These are phyloP conservation scores for Basileuterus tristriatus DNA, from an alignment of 2,797 vertebrate species.

Conservation along the genomic window DNA sequence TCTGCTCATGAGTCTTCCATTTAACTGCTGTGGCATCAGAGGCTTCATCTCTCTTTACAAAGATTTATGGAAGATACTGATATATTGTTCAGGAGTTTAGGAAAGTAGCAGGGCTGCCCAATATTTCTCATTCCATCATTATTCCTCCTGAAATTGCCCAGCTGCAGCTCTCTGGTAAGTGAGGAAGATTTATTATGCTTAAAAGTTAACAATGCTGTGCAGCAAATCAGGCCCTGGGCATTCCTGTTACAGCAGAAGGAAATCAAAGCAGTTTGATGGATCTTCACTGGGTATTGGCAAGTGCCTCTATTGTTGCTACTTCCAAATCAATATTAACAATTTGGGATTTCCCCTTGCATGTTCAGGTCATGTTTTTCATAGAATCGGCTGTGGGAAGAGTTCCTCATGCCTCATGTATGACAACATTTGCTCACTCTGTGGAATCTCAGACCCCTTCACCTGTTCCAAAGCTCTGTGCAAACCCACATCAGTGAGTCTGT, in stretches of 20 bases:
- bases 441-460: not conserved
- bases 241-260: not conserved
- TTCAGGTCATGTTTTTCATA: not conserved
- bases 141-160: not conserved
- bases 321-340: not conserved
- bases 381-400: not conserved
- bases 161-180: not conserved
- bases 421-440: not conserved
- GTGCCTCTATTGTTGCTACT: not conserved
- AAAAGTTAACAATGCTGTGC: not conserved
- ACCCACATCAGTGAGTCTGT: not conserved
- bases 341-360: not conserved
- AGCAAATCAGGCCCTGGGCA: not conserved
- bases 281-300: not conserved
- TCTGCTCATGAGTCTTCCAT: not conserved
- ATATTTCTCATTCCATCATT: not conserved
- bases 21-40: not conserved
- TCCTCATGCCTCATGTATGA: not conserved
- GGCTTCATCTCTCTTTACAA: not conserved
- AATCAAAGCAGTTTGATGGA: not conserved
- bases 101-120: not conserved
- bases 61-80: not conserved
- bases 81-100: not conserved
- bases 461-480: not conserved
- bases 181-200: not conserved